These are phyloP conservation scores for Dolichallabes microphthalmus DNA, from an alignment of 2,113 vertebrate species.

Conservation along the genomic window DNA sequence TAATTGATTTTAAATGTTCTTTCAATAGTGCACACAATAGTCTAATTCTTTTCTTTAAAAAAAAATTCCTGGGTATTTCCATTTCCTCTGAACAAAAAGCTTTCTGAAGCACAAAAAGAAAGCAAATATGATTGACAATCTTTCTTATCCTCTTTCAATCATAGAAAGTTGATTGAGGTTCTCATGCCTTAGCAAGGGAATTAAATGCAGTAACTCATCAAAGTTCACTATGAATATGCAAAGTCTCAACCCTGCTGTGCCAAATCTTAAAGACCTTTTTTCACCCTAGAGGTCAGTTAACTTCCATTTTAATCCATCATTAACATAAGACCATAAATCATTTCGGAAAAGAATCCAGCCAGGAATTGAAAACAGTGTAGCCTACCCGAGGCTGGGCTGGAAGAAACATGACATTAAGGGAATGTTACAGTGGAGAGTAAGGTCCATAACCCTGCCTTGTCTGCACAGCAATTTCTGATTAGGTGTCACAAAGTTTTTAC, in stretches of 20 bases:
- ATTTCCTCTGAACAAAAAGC: conserved; percentile 8
- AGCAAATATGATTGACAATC: neutral
- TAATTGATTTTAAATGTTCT: conserved; percentile 47
- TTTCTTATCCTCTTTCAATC: neutral
- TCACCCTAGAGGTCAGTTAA: conserved; percentile 2
- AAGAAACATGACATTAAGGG: conserved; percentile 19
- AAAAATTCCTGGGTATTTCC: neutral
- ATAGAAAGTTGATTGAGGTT: neutral
- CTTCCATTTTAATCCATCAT: conserved; percentile 28
- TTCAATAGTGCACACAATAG: conserved; percentile 34
- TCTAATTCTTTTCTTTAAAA: conserved; percentile 37
- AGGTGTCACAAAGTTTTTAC: conserved; percentile 18
- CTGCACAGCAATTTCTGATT: conserved; percentile 15
- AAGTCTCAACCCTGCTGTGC: neutral
- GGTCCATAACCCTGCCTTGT: conserved; percentile 7
- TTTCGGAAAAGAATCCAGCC: neutral
- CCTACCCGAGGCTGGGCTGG: neutral
- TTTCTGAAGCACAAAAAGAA: neutral
- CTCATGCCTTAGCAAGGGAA: neutral
- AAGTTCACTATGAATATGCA: conserved; percentile 7
- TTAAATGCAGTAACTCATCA: neutral
- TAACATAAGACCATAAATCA: conserved; percentile 40
- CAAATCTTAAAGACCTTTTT: neutral
- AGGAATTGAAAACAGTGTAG: neutral
- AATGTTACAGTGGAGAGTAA: neutral